These are phyloP conservation scores for Druon quercuslanigerum DNA, from an alignment of 1,140 invertebrate species.

Conservation along the genomic window DNA sequence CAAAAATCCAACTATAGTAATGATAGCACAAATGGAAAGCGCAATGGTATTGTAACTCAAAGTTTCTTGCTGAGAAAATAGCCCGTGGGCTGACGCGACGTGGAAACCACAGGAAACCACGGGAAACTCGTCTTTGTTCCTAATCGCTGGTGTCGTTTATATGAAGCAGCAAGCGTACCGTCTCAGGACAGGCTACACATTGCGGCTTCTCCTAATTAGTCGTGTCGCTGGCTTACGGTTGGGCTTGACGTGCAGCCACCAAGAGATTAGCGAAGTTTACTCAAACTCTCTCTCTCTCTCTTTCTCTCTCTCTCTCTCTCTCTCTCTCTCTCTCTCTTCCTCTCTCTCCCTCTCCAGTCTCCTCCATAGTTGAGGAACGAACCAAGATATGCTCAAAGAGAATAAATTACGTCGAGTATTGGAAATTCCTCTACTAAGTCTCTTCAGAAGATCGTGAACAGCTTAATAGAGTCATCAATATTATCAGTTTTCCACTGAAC, in stretches of 20 bases:
- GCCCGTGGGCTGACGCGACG: not conserved
- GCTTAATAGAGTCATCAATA: not conserved
- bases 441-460: not conserved
- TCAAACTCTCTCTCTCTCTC: not conserved
- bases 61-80: conserved; percentile 21
- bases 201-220: conserved; percentile 25
- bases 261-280: conserved; percentile 19
- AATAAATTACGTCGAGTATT: not conserved
- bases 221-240: conserved; percentile 14
- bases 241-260: conserved; percentile 1
- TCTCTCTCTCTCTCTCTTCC: not conserved
- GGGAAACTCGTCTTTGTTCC: conserved; percentile 22
- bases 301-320: not conserved
- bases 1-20: too few relatives aligned
- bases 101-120: not conserved
- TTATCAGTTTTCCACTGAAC: not conserved
- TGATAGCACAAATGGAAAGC: not conserved
- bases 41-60: conserved; percentile 5
- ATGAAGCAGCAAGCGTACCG: not conserved
- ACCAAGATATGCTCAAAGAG: not conserved
- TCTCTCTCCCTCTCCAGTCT: not conserved
- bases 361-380: not conserved
- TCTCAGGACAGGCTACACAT: not conserved
- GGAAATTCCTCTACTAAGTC: not conserved
- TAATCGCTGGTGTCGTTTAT: conserved; percentile 30